phyloP scores from a whole-genome alignment of 1,140 invertebrate species.

The Eumaeus atala region DNA sequence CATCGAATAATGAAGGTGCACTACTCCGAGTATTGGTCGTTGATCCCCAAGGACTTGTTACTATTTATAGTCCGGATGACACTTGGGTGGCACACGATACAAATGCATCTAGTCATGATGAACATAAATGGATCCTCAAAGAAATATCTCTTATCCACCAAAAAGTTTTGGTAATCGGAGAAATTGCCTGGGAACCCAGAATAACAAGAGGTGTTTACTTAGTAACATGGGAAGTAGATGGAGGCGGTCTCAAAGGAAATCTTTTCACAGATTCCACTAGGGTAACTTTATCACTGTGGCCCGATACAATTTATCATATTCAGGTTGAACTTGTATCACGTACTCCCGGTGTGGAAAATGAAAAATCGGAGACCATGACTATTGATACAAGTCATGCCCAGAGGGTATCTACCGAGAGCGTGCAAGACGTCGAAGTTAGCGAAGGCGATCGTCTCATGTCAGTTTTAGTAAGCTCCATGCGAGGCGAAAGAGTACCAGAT shows the following conservation, averaged over 20 bases:
- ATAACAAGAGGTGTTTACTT: constrained; percentile 80
- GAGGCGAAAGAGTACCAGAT: constrained; percentile 71
- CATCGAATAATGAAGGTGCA: constrained; percentile 75
- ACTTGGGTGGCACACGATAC: constrained; percentile 77
- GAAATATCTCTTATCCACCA: constrained; percentile 81
- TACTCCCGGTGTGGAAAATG: constrained; percentile 75
- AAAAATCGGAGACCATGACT: constrained; percentile 78
- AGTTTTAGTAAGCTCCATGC: constrained; percentile 75
- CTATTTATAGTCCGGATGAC: constrained; percentile 80
- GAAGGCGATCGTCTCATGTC: constrained; percentile 75
- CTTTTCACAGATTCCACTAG: constrained; percentile 86
- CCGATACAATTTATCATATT: constrained; percentile 86
- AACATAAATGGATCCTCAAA: constrained; percentile 76
- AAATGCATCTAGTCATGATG: constrained; percentile 70
- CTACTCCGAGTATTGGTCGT: constrained; percentile 80
- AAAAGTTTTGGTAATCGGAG: constrained; percentile 82
- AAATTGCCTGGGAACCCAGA: constrained; percentile 83
- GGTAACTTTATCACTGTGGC: constrained; percentile 85
- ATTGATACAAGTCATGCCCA: constrained; percentile 76
- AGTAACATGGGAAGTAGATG: constrained; percentile 88
- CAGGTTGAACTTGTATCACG: constrained; percentile 80
- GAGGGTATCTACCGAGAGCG: constrained; percentile 76
- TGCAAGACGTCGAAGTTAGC: constrained; percentile 75
- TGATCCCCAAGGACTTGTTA: constrained; percentile 78
- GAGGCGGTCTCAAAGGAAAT: constrained; percentile 87